phyloP scores from a whole-genome alignment of 2,888 invertebrate genomes.

The Coleophora flavipennella region DNA sequence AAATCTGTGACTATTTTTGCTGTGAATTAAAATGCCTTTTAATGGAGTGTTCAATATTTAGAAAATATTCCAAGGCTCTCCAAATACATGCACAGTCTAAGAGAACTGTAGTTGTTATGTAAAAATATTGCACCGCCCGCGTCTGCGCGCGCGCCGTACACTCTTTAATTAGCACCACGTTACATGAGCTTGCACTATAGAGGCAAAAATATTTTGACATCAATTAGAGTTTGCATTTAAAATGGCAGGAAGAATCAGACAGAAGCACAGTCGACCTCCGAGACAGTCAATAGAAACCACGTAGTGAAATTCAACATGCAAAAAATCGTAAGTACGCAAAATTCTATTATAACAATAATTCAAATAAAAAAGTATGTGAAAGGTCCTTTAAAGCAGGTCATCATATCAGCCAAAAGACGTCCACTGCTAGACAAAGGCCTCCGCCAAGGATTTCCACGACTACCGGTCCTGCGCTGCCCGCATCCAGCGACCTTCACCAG shows the following conservation, averaged over 20 bases:
- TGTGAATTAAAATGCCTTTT: too few relatives aligned
- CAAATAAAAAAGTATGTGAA: too few relatives aligned
- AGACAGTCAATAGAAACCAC: conserved; percentile 18
- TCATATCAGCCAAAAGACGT: too few relatives aligned
- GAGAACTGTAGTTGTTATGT: conserved; percentile 10
- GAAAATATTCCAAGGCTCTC: conserved; percentile 14
- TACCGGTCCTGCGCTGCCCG: too few relatives aligned
- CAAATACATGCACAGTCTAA: neutral
- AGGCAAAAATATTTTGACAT: conserved; percentile 45
- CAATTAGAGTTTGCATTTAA: conserved; percentile 42
- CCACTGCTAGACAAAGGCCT: too few relatives aligned
- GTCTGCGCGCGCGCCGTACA: too few relatives aligned
- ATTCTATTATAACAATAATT: neutral
- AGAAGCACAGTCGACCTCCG: conserved; percentile 34
- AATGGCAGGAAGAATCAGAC: conserved; percentile 26
- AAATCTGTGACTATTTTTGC: too few relatives aligned
- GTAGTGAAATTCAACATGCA: conserved; percentile 35
- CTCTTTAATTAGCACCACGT: conserved; percentile 58
- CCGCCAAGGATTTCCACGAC: too few relatives aligned
- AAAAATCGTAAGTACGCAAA: conserved; percentile 51
- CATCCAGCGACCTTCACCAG: too few relatives aligned
- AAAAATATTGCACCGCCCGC: conserved; percentile 22
- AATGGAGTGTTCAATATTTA: neutral
- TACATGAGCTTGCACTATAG: conserved; percentile 33
- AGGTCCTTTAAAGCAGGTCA: too few relatives aligned